Evolutionary conservation across 1,140 invertebrate species (phyloP).

Genomic region (Rhynchophorus ferrugineus): DNA sequence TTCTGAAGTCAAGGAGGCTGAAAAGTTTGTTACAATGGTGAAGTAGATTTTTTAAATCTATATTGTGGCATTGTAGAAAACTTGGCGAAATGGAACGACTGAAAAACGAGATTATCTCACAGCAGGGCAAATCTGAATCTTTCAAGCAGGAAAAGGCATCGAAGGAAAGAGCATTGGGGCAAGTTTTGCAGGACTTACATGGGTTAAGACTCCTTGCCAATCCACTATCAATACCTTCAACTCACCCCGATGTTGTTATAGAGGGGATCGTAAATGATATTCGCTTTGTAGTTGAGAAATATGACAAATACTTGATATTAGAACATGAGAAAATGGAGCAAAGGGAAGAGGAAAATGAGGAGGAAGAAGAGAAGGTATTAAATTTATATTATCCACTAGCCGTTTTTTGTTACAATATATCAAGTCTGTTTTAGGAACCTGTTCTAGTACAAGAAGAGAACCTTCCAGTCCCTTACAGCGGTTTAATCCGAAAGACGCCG

Average conservation of each 20-base stretch:
- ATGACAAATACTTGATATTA: conserved; percentile 1
- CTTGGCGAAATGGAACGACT: conserved; percentile 26
- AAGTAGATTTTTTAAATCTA: too few species aligned
- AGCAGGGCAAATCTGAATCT: conserved; percentile 12
- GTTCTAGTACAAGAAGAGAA: conserved; percentile 5
- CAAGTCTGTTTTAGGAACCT: conserved; percentile 5
- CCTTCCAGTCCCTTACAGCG: conserved; percentile 34
- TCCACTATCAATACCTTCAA: conserved; percentile 18
- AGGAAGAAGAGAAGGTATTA: background rate
- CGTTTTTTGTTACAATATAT: background rate
- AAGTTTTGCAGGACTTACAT: conserved; percentile 16
- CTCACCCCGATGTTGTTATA: conserved; percentile 10
- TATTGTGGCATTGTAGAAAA: conserved; percentile 27
- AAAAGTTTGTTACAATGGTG: conserved; percentile 56
- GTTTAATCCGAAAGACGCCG: conserved; percentile 34
- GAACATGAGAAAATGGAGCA: conserved; percentile 12
- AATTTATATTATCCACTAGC: background rate
- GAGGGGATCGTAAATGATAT: conserved; percentile 17
- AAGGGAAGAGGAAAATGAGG: background rate
- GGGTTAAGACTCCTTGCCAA: conserved; percentile 22
- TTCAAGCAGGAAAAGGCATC: conserved; percentile 11
- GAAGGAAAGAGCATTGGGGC: conserved; percentile 19
- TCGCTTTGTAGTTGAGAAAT: conserved; percentile 12
- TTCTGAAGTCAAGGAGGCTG: conserved; percentile 67
- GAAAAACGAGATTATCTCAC: conserved; percentile 18